Base-by-base conservation (phyloP, 2,888 invertebrate genomes). In the Ophonus ardosiacus region DNA sequence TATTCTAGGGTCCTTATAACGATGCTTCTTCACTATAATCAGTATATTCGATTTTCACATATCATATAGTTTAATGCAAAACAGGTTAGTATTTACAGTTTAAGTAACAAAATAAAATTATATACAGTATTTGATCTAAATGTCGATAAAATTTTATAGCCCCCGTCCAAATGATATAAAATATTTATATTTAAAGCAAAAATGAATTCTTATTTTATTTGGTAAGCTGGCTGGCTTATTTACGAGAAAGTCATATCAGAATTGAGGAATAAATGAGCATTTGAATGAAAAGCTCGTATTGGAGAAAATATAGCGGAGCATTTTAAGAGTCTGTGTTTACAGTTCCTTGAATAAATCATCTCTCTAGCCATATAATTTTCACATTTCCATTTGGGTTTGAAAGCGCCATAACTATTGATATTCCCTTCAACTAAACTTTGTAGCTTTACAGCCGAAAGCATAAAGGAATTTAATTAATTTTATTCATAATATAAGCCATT, bases 401-500 rank as follows among this genome's bases (percentile, higher is more conserved):
- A 74, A 71, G 78, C 84, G 84, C 56, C 78, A 63, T 81, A 85
- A 81, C 78, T 78, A 84, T 84, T 81, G 80, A 85, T 85, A 85
- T 85, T 78, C 79, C 78, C 81, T 76, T 84, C 83, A 85, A 85
- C 85, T 85, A 86, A 85, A 85, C 84, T 84, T 78, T 84, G 84
- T 86, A 86, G 84, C 84, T 84, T 86, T 84, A 86, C 84, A 85
- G 76, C 85, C 86, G 79, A 71, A 43, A 85, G 85, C 84, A 86
- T 86, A 86, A 85, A 86, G 86, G 85, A 86, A 85, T 86, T 86
- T 86, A 86, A 85, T 86, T 86, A 86, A 86, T 86, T 86, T 86
- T 82, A 86, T 74, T 81, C 86, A 85, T 84, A 85, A 84, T 85
- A 84, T 85, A 81, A 84, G 71, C 74, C 71, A 85, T 85, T 85